Base-by-base conservation (phyloP, 2,113 vertebrate species). In the Channa maculata region DNA sequence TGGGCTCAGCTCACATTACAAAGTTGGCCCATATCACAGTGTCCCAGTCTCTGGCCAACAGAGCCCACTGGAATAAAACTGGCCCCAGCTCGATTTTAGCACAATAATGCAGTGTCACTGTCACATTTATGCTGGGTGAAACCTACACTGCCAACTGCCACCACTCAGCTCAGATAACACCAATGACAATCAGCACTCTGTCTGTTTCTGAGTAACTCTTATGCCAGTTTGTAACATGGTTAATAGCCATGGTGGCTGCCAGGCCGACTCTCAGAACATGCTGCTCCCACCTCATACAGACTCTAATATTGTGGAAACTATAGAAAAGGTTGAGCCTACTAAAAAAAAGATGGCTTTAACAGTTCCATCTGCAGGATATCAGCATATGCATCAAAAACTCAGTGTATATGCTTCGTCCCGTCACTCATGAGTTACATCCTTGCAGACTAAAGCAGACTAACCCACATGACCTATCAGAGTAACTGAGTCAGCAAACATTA, bases 81-180 rank as follows among this genome's bases (percentile, higher is more conserved):
- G 71, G 61, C 45, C 62, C 13, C 44, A 45, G 61, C 65, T 87
- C 6, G 59, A 71, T 80, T 72, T 82, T 80, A 84, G 84, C 83
- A 87, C 86, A 80, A 81, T 80, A 83, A 83, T 70, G 8, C 8
- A 61, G 80, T 89, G 82, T 86, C 87, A 82, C 84, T 83, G 24
- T 88, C 50, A 77, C 67, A 80, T 84, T 74, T 76, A 69, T 45
- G 5, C 62, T 4, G 70, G 75, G 52, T 77, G 76, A 83, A 88
- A 86, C 57, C 49, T 14, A 72, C 75, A 62, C 80, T 71, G 65
- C 87, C 67, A 85, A 86, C 88, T 77, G 84, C 84, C 77, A 79
- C 65, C 67, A 24, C 64, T 43, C 41, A 6, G 69, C 70, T 89
- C 84, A 62, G 79, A 82, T 88, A 72, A 88, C 83, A 71, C 36